Conservation (phyloP, 2,888 invertebrate genomes). For the Drosophila monieri region DNA sequence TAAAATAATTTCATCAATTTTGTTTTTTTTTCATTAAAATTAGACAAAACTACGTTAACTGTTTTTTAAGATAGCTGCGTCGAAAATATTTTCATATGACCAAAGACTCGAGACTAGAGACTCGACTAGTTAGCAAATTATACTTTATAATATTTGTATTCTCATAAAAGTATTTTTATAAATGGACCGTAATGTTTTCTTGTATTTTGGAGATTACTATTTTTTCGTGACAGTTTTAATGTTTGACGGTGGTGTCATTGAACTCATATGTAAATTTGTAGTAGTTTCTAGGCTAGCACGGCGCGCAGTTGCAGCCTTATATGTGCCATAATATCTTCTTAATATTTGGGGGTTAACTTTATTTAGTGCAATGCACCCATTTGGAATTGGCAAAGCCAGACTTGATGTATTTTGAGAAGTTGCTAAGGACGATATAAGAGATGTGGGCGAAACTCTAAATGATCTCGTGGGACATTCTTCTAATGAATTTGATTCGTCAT, state of each 20-base stretch:
- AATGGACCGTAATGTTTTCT: neutral
- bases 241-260: constrained; percentile 41
- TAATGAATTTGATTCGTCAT: constrained; percentile 64
- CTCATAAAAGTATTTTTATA: no score
- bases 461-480: constrained; percentile 54
- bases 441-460: neutral
- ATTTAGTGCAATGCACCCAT: constrained; percentile 48
- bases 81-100: no score
- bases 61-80: no score
- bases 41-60: no score
- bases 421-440: constrained; percentile 11
- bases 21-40: no score
- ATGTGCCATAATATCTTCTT: constrained; percentile 82
- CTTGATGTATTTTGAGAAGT: constrained; percentile 8
- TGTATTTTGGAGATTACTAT: neutral
- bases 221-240: constrained; percentile 56
- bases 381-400: constrained; percentile 27
- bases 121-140: no score
- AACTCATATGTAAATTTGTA: constrained; percentile 25
- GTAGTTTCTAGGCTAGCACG: constrained; percentile 57
- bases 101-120: no score
- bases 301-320: constrained; percentile 81
- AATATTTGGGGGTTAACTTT: constrained; percentile 80
- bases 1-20: no score
- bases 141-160: no score